Base-by-base conservation (phyloP, 2,888 invertebrate genomes). In the Chalcosyrphus nemorum region DNA sequence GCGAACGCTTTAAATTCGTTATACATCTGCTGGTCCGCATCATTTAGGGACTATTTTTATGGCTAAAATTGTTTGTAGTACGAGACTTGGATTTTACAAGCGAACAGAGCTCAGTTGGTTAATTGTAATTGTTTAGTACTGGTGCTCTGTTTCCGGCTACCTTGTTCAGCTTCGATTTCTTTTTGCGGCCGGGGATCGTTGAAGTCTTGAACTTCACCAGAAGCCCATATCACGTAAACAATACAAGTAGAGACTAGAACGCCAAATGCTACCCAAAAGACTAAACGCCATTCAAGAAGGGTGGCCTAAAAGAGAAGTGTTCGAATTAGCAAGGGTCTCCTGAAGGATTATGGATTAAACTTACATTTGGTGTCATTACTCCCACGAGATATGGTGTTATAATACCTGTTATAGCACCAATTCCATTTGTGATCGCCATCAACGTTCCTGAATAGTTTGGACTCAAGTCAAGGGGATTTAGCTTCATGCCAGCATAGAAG, bases 181-280 rank as follows among this genome's bases (percentile, higher is more conserved):
- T 82, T 82, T n/a, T 76, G 54, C 32, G 81, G 93, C 86, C 75
- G 75, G 15, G 81, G 86, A 17, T 94, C 93, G 87, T 96, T 96
- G 95, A 96, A 97, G 88, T 93, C 93, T 82, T 95, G 94, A 38
- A 95, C 94, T 47, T 96, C 94, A 0, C 95, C 96, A 84, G 95
- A 94, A 0, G 95, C 96, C 89, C 94, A 95, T 5, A 95, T 63
- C 0, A 95, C 87, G 89, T 95, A 97, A 3, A 96, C 89, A 0
- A 94, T 45, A 88, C 95, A 95, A 1, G 96, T 95, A 0, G 93
- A 86, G 0, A 94, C 90, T 75, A 96, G 93, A 2, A 96, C 93
- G 0, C 89, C 94, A 11, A 96, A 93, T 35, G 95, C 94, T n/a
- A 96, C 95, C 95, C 96, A 96, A 89, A 97, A 96, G 0, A 96